These are phyloP conservation scores for Sarotherodon lohbergeri DNA, from an alignment of 2,113 vertebrate genomes.

Conservation along the genomic window DNA sequence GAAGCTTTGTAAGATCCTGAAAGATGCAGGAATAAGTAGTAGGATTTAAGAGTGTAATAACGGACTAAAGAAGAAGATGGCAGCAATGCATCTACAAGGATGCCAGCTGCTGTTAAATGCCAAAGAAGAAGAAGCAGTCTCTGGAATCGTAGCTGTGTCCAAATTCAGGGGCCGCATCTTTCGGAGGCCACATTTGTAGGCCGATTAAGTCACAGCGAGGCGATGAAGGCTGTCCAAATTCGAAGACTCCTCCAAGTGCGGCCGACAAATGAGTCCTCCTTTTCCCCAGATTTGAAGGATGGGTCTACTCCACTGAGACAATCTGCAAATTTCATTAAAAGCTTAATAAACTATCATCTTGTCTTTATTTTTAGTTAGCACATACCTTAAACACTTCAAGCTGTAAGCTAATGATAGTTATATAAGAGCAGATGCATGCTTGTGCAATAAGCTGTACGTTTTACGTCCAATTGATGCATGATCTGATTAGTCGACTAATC, in stretches of 20 bases:
- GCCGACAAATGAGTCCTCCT: rapidly evolving
- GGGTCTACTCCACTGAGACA: neutral
- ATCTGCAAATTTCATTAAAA: neutral
- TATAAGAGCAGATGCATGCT: too few species aligned
- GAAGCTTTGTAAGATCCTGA: neutral
- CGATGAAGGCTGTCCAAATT: neutral
- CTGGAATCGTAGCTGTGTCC: neutral
- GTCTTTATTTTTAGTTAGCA: neutral
- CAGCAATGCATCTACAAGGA: neutral
- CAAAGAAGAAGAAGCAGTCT: neutral
- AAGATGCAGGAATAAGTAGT: neutral
- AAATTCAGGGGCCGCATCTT: neutral
- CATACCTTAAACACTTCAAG: neutral
- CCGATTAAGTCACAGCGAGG: rapidly evolving
- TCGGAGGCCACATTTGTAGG: neutral
- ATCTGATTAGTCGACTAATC: too few species aligned
- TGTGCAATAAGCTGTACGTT: too few species aligned
- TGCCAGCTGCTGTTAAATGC: rapidly evolving
- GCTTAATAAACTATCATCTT: neutral
- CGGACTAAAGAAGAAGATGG: neutral
- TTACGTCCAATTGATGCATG: too few species aligned
- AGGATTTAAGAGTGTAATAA: neutral
- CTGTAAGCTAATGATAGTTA: too few species aligned
- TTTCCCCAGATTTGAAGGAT: neutral
- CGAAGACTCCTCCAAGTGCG: neutral